Conservation (phyloP, 1,140 invertebrate species). For the Panagrolaimus sp. region DNA sequence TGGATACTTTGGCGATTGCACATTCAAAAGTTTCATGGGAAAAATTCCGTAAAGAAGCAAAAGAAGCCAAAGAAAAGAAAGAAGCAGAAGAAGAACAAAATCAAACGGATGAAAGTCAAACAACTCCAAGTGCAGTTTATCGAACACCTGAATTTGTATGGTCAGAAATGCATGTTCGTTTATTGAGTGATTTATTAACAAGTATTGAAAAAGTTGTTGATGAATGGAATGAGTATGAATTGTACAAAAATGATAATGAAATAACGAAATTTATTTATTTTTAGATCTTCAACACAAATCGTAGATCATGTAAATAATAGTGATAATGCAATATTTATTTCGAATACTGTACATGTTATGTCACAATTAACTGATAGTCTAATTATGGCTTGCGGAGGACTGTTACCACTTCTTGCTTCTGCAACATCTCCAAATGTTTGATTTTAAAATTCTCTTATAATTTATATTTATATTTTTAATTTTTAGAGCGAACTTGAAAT, state of each 20-base stretch:
- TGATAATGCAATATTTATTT: slow-evolving; percentile 94
- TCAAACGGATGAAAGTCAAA: slow-evolving; percentile 25
- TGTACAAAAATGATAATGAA: neutral
- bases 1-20: slow-evolving; percentile 95
- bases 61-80: neutral
- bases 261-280: slow-evolving; percentile 29
- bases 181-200: slow-evolving; percentile 91
- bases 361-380: slow-evolving; percentile 97
- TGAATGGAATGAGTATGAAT: slow-evolving; percentile 72
- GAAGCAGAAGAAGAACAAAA: slow-evolving; percentile 22
- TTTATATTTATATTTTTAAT: slow-evolving; percentile 26
- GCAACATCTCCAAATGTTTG: slow-evolving; percentile 96
- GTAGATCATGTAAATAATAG: slow-evolving; percentile 97
- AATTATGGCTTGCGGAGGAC: slow-evolving; percentile 94
- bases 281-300: slow-evolving; percentile 75
- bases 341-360: slow-evolving; percentile 97
- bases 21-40: slow-evolving; percentile 77
- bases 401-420: slow-evolving; percentile 88
- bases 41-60: slow-evolving; percentile 37
- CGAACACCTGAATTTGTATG: slow-evolving; percentile 98
- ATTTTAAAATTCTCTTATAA: slow-evolving; percentile 39
- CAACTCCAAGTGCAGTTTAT: slow-evolving; percentile 70
- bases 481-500: slow-evolving; percentile 91
- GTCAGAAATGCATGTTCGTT: slow-evolving; percentile 94
- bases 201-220: slow-evolving; percentile 95